Evolutionary conservation across 2,797 vertebrate species (phyloP).

Genomic region (Myripristis murdjan): DNA sequence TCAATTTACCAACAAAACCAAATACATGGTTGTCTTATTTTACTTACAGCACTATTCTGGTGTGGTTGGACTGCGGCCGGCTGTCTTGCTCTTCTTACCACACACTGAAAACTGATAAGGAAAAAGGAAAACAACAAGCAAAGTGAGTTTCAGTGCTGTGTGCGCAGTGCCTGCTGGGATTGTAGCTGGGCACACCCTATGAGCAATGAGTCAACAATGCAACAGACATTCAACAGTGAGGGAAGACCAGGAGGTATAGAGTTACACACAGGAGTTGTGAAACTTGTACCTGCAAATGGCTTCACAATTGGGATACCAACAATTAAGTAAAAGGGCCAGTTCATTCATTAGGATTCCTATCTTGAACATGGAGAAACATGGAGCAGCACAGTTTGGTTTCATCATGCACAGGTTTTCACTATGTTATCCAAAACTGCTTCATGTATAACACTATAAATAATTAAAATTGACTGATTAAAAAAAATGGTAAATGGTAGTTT

Average conservation of each 20-base stretch:
- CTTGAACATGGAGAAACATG: background rate
- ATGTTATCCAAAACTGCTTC: background rate
- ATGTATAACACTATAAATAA: background rate
- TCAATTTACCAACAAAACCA: background rate
- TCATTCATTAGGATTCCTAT: too few species aligned
- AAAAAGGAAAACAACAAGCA: slow-evolving; percentile 60
- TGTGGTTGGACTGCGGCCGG: slow-evolving; percentile 46
- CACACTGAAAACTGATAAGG: slow-evolving; percentile 69
- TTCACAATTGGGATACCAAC: background rate
- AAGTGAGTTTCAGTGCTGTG: slow-evolving; percentile 52
- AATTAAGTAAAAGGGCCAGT: too few species aligned
- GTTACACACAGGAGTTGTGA: background rate
- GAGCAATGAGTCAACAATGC: slow-evolving; percentile 69
- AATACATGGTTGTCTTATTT: background rate
- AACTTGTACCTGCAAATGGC: background rate
- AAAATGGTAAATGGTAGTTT: too few species aligned
- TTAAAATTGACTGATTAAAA: background rate
- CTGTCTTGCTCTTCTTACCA: slow-evolving; percentile 46
- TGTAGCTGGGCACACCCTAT: slow-evolving; percentile 70
- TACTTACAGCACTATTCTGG: slow-evolving; percentile 62
- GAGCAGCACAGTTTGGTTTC: background rate
- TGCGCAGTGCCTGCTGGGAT: slow-evolving; percentile 38
- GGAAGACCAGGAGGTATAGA: slow-evolving; percentile 6
- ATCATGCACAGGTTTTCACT: background rate
- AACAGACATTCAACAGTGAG: slow-evolving; percentile 40